Percentiles rank a stretch among this genome's conserved stretches.
These are phyloP conservation scores for Gryon sp. DNA, from an alignment of 1,140 invertebrate genomes.

Conservation along the genomic window DNA sequence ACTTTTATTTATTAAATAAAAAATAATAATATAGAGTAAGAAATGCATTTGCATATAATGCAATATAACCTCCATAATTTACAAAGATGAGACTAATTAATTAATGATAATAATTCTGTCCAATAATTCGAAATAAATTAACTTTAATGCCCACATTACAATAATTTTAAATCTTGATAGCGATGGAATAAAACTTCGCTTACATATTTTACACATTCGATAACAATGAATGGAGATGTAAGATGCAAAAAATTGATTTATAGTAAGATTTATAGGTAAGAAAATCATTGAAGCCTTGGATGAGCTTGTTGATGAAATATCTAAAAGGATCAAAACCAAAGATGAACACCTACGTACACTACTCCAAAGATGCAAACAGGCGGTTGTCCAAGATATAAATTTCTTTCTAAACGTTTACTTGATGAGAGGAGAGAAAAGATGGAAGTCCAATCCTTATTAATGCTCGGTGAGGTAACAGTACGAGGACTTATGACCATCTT, in stretches of 20 bases:
- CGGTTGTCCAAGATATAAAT: too few species aligned
- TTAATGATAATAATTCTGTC: background rate
- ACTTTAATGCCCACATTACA: constrained; percentile 48
- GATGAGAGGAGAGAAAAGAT: too few species aligned
- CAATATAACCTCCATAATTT: background rate
- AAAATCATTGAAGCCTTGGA: too few species aligned
- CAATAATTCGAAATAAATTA: constrained; percentile 10
- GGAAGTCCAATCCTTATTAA: too few species aligned
- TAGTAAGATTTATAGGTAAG: background rate
- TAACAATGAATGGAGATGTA: constrained; percentile 32
- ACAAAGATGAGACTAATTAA: background rate
- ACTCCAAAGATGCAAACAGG: too few species aligned
- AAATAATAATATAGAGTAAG: background rate
- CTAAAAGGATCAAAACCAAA: too few species aligned
- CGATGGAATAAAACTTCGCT: constrained; percentile 23
- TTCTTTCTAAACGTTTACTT: too few species aligned
- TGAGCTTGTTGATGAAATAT: too few species aligned
- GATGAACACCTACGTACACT: too few species aligned
- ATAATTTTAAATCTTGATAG: constrained; percentile 13
- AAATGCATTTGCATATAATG: background rate
- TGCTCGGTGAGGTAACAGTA: too few species aligned
- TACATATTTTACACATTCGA: constrained; percentile 27
- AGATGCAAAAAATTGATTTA: background rate
- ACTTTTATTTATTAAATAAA: constrained; percentile 2
- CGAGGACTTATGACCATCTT: too few species aligned